Evolutionary conservation across 2,888 invertebrate species (phyloP).

Genomic region (Eristalinus sepulchralis): DNA sequence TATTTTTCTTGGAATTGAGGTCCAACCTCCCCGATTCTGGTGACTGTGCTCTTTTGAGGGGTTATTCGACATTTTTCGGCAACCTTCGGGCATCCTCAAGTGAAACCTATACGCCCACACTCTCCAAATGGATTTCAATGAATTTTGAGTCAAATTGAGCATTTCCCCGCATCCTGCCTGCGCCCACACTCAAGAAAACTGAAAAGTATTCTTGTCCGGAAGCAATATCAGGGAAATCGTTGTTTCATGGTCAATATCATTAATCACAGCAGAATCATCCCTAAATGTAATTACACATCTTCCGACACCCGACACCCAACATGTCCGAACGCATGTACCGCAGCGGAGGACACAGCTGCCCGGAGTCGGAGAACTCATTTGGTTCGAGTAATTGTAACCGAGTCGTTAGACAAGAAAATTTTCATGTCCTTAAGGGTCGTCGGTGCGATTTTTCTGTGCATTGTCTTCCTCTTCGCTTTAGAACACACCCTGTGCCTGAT

Average conservation of each 20-base stretch:
- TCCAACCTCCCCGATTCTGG: too few species aligned
- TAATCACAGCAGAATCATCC: constrained; percentile 34
- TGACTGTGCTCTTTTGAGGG: too few species aligned
- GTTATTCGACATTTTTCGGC: neutral
- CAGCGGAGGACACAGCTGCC: neutral
- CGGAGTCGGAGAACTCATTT: neutral
- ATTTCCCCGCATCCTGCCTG: neutral
- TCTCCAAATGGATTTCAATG: neutral
- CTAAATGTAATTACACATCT: constrained; percentile 23
- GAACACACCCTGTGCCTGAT: neutral
- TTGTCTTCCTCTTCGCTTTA: neutral
- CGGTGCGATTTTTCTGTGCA: neutral
- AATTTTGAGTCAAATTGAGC: neutral
- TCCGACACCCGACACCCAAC: neutral
- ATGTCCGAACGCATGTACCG: neutral
- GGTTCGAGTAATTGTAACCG: constrained; percentile 31
- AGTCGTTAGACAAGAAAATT: constrained; percentile 33
- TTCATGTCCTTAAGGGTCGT: constrained; percentile 11
- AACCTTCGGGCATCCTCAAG: neutral
- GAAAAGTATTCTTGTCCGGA: neutral
- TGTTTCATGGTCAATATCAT: constrained; percentile 28
- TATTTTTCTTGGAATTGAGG: too few species aligned
- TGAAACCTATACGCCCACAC: neutral
- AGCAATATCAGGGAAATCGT: constrained; percentile 16
- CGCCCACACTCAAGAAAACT: neutral